Conservation (phyloP, 1,140 invertebrate genomes). For the Drosophila albomicans region DNA sequence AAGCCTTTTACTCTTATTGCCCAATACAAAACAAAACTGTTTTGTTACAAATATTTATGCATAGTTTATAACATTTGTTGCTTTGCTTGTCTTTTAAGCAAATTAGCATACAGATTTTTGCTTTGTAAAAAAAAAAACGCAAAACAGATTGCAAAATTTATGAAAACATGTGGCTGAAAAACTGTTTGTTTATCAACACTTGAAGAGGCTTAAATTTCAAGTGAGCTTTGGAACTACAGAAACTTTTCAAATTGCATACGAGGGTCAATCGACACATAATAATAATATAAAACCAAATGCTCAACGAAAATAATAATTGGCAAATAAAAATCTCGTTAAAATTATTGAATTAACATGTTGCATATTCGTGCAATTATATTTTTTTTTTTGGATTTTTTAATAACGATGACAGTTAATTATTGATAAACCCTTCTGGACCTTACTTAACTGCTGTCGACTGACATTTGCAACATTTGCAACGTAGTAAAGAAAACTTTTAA, state of each 20-base stretch:
- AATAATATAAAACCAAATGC: too few species aligned
- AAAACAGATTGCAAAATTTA: neutral
- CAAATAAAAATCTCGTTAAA: too few species aligned
- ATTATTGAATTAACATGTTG: too few species aligned
- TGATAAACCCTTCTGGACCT: neutral
- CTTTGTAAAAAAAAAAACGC: neutral
- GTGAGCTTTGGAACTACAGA: neutral
- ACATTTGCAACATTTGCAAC: neutral
- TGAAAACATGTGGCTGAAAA: neutral
- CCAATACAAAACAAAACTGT: conserved; percentile 15
- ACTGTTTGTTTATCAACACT: neutral
- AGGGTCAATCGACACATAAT: neutral
- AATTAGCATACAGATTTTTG: neutral
- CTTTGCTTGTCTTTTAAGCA: conserved; percentile 6
- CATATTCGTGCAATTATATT: neutral
- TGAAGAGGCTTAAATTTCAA: neutral
- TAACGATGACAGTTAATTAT: neutral
- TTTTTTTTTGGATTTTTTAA: neutral
- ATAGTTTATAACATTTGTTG: conserved; percentile 33
- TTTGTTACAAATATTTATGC: conserved; percentile 33
- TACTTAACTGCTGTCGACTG: neutral
- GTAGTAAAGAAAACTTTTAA: neutral
- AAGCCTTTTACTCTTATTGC: conserved; percentile 24
- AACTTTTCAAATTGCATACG: neutral
- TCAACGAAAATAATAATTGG: too few species aligned